phyloP scores from a whole-genome alignment of 2,888 invertebrate species.

The Lucinisca nassula region DNA sequence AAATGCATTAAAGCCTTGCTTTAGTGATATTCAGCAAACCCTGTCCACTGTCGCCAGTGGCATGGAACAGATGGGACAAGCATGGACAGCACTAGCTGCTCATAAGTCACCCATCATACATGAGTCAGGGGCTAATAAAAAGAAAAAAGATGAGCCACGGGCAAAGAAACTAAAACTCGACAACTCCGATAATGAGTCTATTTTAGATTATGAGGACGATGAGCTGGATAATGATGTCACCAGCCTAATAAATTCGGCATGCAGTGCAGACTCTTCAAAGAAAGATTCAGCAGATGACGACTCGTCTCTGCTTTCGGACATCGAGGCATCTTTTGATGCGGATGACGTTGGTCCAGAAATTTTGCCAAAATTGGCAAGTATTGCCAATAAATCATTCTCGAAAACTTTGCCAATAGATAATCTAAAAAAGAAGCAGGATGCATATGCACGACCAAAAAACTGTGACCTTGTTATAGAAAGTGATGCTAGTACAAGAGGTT shows the following conservation, averaged over 20 bases:
- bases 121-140: not conserved
- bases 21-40: too few species aligned
- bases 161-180: too few species aligned
- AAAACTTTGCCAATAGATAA: not conserved
- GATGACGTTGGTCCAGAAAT: not conserved
- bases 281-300: not conserved
- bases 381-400: not conserved
- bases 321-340: not conserved
- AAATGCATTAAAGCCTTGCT: too few species aligned
- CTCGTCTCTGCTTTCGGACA: not conserved
- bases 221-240: not conserved
- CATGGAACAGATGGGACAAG: not conserved
- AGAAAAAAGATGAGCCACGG: not conserved
- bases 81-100: not conserved
- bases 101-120: not conserved
- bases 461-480: not conserved
- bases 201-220: not conserved
- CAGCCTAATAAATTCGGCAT: not conserved
- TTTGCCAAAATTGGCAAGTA: not conserved
- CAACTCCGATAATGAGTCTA: not conserved
- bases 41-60: not conserved
- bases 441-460: not conserved
- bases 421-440: not conserved
- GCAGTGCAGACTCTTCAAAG: not conserved
- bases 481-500: constrained; percentile 4